A percentile compares a stretch with the other conserved stretches of the same genome.
Conservation (phyloP, 2,113 vertebrate genomes). For the Scortum barcoo region DNA sequence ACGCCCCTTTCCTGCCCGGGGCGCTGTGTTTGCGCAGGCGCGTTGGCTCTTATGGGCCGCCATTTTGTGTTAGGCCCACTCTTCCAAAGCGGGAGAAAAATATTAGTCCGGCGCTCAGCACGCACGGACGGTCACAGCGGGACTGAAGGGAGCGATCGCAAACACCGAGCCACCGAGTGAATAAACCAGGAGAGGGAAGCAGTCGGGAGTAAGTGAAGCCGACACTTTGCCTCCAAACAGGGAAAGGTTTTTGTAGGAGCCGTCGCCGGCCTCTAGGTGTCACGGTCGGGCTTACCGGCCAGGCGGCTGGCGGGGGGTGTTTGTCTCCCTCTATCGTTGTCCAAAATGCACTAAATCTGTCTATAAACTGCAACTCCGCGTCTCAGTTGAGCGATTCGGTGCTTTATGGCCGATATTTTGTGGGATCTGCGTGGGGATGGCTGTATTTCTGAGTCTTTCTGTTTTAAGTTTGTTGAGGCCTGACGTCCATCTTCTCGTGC, state of each 20-base stretch:
- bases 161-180: conserved; percentile 37
- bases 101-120: conserved; percentile 77
- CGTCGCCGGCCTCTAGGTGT: conserved; percentile 98
- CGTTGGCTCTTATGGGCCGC: conserved; percentile 82
- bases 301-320: conserved; percentile 95
- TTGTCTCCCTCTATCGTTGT: conserved; percentile 99
- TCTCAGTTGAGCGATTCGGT: conserved; percentile 34
- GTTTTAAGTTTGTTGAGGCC: conserved; percentile 79
- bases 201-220: conserved; percentile 82
- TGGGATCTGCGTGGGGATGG: conserved; percentile 26
- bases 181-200: conserved; percentile 68
- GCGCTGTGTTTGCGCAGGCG: conserved; percentile 83
- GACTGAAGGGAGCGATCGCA: conserved; percentile 33
- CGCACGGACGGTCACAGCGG: conserved; percentile 53
- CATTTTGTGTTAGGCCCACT: conserved; percentile 93
- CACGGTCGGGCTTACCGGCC: conserved; percentile 96
- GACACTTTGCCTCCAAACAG: conserved; percentile 71
- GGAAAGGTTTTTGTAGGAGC: conserved; percentile 94
- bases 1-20: conserved; percentile 55
- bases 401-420: conserved; percentile 35
- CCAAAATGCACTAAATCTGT: conserved; percentile 86
- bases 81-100: conserved; percentile 87
- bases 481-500: conserved; percentile 81
- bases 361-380: conserved; percentile 71
- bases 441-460: conserved; percentile 20